Conservation (phyloP, 2,888 invertebrate species). For the Margaritifera margaritifera region DNA sequence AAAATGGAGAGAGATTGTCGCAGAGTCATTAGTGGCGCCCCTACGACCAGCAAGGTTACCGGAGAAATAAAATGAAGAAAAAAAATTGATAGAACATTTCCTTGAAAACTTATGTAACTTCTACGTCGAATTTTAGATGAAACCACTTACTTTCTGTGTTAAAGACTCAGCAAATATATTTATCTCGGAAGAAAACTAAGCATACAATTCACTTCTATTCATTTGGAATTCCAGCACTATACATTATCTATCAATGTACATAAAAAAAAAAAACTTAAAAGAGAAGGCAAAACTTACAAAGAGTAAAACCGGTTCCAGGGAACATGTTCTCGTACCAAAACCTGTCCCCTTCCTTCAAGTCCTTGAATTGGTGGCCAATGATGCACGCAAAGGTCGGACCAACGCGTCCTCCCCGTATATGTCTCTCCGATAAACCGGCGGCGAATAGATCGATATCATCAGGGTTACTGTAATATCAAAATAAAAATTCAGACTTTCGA, state of each 20-base stretch:
- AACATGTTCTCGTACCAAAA: constrained; percentile 86
- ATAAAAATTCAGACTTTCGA: not conserved
- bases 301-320: constrained; percentile 9
- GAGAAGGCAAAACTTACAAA: constrained; percentile 7
- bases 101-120: too few relatives aligned
- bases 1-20: too few relatives aligned
- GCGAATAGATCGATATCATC: constrained; percentile 91
- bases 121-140: too few relatives aligned
- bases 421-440: constrained; percentile 88
- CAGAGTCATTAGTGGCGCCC: too few relatives aligned
- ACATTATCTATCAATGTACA: not conserved
- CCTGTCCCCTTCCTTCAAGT: constrained; percentile 86
- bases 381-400: constrained; percentile 90
- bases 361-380: constrained; percentile 86
- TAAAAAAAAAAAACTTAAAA: not conserved
- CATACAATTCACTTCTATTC: not conserved
- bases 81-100: too few relatives aligned
- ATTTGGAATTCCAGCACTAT: not conserved
- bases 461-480: constrained; percentile 76
- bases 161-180: too few relatives aligned
- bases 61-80: too few relatives aligned
- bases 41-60: too few relatives aligned
- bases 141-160: too few relatives aligned
- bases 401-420: constrained; percentile 82
- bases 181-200: not conserved